Evolutionary conservation across 2,888 invertebrate genomes (phyloP).

Genomic region (Phortica okadai): DNA sequence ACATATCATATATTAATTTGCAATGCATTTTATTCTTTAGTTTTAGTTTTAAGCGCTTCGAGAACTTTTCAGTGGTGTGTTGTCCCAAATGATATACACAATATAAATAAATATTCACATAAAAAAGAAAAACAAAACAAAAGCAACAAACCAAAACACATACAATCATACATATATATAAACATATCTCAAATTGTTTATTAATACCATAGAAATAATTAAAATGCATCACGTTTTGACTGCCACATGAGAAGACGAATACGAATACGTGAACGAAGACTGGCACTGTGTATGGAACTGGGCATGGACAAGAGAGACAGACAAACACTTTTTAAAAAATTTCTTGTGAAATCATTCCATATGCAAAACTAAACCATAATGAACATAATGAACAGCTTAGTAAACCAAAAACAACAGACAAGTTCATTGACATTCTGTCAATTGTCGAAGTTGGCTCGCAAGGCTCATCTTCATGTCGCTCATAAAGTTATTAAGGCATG

Average conservation of each 20-base stretch:
- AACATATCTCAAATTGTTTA: not conserved
- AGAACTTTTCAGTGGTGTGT: constrained; percentile 8
- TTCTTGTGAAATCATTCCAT: constrained; percentile 20
- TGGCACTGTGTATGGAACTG: not conserved
- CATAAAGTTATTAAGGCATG: too few species aligned
- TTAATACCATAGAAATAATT: constrained; percentile 10
- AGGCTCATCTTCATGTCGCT: too few species aligned
- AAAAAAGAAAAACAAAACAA: not conserved
- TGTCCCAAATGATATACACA: constrained; percentile 10
- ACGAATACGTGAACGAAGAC: not conserved
- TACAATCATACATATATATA: not conserved
- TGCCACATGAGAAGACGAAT: not conserved
- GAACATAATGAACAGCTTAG: not conserved
- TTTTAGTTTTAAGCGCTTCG: constrained; percentile 9
- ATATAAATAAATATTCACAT: not conserved
- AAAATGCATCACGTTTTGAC: constrained; percentile 16
- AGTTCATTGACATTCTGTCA: not conserved
- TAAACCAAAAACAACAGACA: not conserved
- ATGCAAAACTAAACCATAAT: constrained; percentile 1
- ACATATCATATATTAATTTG: constrained; percentile 1
- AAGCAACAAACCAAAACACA: not conserved
- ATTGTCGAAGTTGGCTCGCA: not conserved
- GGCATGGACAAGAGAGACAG: not conserved
- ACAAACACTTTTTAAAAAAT: not conserved
- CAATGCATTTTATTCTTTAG: constrained; percentile 2